A percentile compares a stretch with the other conserved stretches of the same genome.
These are phyloP conservation scores for Cebidichthys violaceus DNA, from an alignment of 2,113 vertebrate genomes.

Conservation along the genomic window DNA sequence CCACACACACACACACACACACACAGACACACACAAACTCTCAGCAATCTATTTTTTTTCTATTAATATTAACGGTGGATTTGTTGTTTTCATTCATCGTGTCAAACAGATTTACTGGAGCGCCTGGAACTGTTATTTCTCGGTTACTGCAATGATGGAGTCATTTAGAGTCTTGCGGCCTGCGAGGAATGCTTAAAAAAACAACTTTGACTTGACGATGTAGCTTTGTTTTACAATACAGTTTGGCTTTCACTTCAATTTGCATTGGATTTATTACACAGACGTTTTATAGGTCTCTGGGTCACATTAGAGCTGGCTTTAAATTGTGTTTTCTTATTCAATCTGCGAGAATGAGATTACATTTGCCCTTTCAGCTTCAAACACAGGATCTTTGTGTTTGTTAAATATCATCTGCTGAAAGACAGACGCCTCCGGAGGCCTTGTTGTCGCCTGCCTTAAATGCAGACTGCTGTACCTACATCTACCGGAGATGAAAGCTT, in stretches of 20 bases:
- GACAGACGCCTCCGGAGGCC: conserved; percentile 33
- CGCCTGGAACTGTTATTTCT: conserved; percentile 38
- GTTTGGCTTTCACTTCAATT: conserved; percentile 23
- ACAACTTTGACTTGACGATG: conserved; percentile 12
- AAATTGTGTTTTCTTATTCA: conserved; percentile 3
- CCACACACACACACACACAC: not conserved
- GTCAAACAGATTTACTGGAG: conserved; percentile 43
- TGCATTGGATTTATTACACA: conserved; percentile 5
- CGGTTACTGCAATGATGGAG: conserved; percentile 39
- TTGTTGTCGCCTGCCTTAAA: conserved; percentile 25
- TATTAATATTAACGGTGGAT: conserved; percentile 39
- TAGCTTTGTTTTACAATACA: conserved; percentile 42
- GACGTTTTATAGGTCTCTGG: conserved; percentile 18
- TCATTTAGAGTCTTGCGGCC: conserved; percentile 37
- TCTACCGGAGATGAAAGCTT: conserved; percentile 46
- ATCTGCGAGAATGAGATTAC: conserved; percentile 1
- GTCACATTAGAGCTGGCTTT: conserved; percentile 10
- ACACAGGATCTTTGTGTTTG: conserved; percentile 17
- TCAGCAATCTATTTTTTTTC: not conserved
- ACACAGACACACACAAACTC: not conserved
- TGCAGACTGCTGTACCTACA: conserved; percentile 30
- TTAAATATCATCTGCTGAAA: not conserved
- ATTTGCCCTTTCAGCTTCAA: conserved; percentile 8
- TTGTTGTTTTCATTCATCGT: conserved; percentile 45
- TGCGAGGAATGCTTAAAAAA: conserved; percentile 37